Percentiles rank a stretch among this genome's conserved stretches.
Evolutionary conservation across 2,888 invertebrate genomes (phyloP).

Genomic region (Melipona beecheii): DNA sequence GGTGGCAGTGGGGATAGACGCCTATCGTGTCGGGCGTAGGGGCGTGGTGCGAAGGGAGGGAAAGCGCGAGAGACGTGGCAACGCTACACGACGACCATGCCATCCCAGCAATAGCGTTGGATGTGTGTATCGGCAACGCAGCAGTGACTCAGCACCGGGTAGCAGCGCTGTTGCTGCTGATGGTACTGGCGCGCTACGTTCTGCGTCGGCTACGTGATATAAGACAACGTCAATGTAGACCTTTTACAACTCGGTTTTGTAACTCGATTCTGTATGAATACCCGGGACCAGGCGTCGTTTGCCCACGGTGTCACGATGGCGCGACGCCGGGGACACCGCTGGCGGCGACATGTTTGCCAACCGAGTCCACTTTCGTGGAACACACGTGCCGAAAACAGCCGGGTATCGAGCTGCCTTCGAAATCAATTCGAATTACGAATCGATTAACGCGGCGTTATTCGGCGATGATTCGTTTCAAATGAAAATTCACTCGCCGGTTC

Average conservation of each 20-base stretch:
- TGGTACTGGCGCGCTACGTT: constrained; percentile 47
- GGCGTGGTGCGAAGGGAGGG: constrained; percentile 59
- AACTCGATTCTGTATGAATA: constrained; percentile 79
- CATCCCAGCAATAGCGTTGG: constrained; percentile 47
- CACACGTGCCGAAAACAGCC: constrained; percentile 33
- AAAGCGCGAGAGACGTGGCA: constrained; percentile 62
- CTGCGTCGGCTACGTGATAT: constrained; percentile 52
- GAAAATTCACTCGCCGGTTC: neutral
- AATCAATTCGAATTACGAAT: constrained; percentile 21
- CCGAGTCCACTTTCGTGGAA: constrained; percentile 26
- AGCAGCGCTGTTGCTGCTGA: constrained; percentile 67
- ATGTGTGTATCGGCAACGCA: constrained; percentile 75
- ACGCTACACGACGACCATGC: constrained; percentile 59
- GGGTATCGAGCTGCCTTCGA: neutral
- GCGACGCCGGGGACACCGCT: constrained; percentile 34
- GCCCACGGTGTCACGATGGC: constrained; percentile 12
- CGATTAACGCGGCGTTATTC: neutral
- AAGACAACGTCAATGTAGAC: constrained; percentile 68
- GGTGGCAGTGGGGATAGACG: constrained; percentile 57
- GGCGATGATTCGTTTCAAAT: neutral
- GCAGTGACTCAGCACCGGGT: constrained; percentile 78
- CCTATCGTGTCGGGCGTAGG: constrained; percentile 42
- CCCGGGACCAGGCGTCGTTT: constrained; percentile 48
- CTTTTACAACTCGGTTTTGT: constrained; percentile 80
- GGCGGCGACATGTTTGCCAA: constrained; percentile 40